Percentiles rank a stretch among this genome's conserved stretches.
Evolutionary conservation across 2,888 invertebrate species (phyloP).

Genomic region (Parnassius mnemosyne): DNA sequence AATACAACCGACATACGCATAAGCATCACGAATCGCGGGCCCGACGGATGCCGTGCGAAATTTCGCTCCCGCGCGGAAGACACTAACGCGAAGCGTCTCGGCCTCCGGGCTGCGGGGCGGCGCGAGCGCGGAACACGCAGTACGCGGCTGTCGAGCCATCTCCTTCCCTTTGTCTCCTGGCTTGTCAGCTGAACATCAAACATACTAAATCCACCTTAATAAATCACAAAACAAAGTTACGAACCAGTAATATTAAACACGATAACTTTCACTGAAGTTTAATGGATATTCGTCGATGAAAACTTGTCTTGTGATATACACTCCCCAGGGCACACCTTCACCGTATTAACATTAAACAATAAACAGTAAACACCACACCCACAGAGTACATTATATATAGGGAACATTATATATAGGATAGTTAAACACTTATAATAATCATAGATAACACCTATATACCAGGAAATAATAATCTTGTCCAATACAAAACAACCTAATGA

Average conservation of each 20-base stretch:
- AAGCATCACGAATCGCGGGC: conserved; percentile 61
- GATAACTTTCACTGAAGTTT: conserved; percentile 76
- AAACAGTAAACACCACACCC: too few relatives aligned
- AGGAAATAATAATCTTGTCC: too few relatives aligned
- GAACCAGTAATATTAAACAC: conserved; percentile 74
- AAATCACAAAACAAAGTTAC: conserved; percentile 79
- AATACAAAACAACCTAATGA: too few relatives aligned
- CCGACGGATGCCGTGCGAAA: conserved; percentile 53
- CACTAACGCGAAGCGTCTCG: conserved; percentile 62
- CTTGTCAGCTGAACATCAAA: conserved; percentile 61
- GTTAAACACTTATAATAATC: too few relatives aligned
- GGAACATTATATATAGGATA: too few relatives aligned
- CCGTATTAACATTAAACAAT: conserved; percentile 54
- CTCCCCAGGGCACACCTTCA: conserved; percentile 73
- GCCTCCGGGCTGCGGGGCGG: conserved; percentile 70
- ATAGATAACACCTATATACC: too few relatives aligned
- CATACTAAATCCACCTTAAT: conserved; percentile 74
- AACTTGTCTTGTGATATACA: conserved; percentile 57
- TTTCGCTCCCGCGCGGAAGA: conserved; percentile 37
- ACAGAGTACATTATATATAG: too few relatives aligned
- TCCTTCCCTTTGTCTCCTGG: conserved; percentile 40
- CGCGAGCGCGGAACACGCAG: conserved; percentile 67
- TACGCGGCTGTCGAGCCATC: conserved; percentile 46
- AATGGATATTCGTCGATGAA: conserved; percentile 58
- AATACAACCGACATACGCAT: conserved; percentile 69